phyloP scores from a whole-genome alignment of 1,140 invertebrate species.

The Drosophila rufa region DNA sequence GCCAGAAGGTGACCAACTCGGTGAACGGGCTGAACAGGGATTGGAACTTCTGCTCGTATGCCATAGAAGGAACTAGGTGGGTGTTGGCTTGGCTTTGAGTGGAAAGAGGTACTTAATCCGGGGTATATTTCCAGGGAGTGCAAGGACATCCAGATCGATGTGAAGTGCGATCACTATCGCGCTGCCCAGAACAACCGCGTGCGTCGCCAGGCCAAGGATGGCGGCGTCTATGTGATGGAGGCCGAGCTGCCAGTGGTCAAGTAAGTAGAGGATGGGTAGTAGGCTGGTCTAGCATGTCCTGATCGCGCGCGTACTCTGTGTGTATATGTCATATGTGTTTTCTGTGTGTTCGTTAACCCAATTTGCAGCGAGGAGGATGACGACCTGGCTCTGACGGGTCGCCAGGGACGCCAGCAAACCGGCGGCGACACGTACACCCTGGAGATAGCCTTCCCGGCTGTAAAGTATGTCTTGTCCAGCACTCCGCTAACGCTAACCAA shows the following conservation, averaged over 20 bases:
- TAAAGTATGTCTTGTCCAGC: slow-evolving; percentile 94
- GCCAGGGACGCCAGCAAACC: slow-evolving; percentile 88
- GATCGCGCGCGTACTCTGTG: slow-evolving; percentile 44
- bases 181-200: slow-evolving; percentile 87
- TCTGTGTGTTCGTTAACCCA: slow-evolving; percentile 57
- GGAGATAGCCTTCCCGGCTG: slow-evolving; percentile 95
- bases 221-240: slow-evolving; percentile 92
- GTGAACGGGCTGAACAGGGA: slow-evolving; percentile 95
- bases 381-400: slow-evolving; percentile 76
- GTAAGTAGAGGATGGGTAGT: slow-evolving; percentile 86
- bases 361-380: slow-evolving; percentile 80
- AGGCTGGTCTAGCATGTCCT: slow-evolving; percentile 40
- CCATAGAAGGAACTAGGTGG: slow-evolving; percentile 87
- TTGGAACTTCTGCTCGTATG: slow-evolving; percentile 97
- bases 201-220: slow-evolving; percentile 88
- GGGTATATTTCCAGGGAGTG: slow-evolving; percentile 88
- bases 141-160: slow-evolving; percentile 94
- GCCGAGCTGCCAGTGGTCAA: slow-evolving; percentile 92
- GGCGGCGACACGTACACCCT: slow-evolving; percentile 93
- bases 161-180: slow-evolving; percentile 92
- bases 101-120: neutral
- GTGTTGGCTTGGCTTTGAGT: neutral
- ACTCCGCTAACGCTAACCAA: slow-evolving; percentile 28
- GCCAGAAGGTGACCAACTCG: slow-evolving; percentile 94
- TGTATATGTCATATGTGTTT: slow-evolving; percentile 63